phyloP scores from a whole-genome alignment of 2,797 vertebrate species.

The Emys orbicularis region DNA sequence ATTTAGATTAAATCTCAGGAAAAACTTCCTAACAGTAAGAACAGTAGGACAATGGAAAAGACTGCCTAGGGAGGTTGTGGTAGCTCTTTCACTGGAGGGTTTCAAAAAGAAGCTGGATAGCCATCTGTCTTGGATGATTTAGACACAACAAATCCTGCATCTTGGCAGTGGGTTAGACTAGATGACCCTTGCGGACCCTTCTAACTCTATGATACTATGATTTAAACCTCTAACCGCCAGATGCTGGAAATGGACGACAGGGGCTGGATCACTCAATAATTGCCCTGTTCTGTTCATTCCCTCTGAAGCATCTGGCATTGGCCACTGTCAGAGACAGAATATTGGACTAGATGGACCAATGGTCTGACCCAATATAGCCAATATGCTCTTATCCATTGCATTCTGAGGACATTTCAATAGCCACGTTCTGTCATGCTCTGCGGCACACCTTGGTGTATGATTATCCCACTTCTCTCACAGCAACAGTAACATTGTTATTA shows the following conservation, averaged over 20 bases:
- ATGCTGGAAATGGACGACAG: not conserved
- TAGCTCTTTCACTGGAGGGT: not conserved
- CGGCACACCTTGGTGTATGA: not conserved
- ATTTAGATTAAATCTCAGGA: not conserved
- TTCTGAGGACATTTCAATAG: not conserved
- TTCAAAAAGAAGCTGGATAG: not conserved
- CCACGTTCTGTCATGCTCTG: not conserved
- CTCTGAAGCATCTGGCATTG: not conserved
- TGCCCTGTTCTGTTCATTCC: not conserved
- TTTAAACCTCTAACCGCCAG: not conserved
- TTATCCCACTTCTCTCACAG: not conserved
- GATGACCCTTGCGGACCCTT: not conserved
- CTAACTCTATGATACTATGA: not conserved
- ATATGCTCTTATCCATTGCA: not conserved
- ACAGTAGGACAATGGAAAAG: not conserved
- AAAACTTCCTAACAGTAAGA: not conserved
- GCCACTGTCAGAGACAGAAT: not conserved
- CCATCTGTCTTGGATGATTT: not conserved
- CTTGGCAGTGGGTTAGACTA: not conserved
- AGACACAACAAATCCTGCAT: not conserved
- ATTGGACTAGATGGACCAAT: not conserved
- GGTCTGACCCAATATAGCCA: not conserved
- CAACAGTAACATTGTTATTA: not conserved
- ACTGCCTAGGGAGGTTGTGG: not conserved
- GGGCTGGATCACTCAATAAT: not conserved